These are phyloP conservation scores for Lamellibrachia luymesi DNA, from an alignment of 1,140 invertebrate genomes.

Conservation along the genomic window DNA sequence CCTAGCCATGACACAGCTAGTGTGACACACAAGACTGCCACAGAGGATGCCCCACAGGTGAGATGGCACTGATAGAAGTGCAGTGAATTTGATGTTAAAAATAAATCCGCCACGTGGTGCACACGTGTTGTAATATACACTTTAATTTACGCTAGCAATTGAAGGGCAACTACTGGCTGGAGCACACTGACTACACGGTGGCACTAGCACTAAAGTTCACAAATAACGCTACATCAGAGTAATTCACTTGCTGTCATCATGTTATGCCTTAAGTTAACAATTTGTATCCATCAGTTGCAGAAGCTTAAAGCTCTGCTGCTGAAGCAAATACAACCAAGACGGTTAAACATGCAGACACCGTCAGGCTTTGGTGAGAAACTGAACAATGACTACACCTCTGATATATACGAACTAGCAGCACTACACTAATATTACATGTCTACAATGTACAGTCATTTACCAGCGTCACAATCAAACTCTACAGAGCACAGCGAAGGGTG, in stretches of 20 bases:
- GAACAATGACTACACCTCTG: neutral
- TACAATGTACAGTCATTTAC: neutral
- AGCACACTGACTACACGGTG: neutral
- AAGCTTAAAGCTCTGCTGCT: neutral
- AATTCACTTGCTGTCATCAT: neutral
- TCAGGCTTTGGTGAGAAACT: neutral
- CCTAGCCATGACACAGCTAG: neutral
- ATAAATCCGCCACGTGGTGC: neutral
- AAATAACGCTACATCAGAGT: neutral
- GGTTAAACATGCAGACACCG: neutral
- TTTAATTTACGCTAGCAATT: slow-evolving; percentile 1
- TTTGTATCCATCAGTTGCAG: neutral
- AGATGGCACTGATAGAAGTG: slow-evolving; percentile 4
- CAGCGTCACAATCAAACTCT: neutral
- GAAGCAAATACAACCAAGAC: neutral
- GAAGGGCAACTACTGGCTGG: neutral
- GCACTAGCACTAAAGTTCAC: neutral
- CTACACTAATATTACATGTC: neutral
- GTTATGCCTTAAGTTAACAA: neutral
- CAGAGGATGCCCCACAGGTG: neutral
- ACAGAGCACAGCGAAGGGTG: neutral
- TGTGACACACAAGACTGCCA: neutral
- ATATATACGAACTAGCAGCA: neutral
- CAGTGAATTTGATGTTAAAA: neutral
- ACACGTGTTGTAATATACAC: neutral